These are phyloP conservation scores for Pristionchus fissidentatus DNA, from an alignment of 2,888 invertebrate species.

Conservation along the genomic window DNA sequence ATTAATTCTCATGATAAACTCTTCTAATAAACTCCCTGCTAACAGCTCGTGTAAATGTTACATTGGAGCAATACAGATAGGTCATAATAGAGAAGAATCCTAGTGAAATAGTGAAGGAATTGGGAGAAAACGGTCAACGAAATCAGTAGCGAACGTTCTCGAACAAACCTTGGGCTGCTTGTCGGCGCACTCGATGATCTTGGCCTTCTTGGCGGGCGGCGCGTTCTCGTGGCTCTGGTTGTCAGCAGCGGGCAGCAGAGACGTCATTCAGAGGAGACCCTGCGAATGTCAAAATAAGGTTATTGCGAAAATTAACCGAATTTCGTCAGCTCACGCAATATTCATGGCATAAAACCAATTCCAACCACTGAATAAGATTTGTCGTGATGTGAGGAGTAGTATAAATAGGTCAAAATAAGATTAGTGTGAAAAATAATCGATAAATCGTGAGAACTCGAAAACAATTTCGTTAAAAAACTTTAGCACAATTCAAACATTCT, in stretches of 20 bases:
- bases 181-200: constrained; percentile 49
- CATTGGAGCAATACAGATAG: no score
- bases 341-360: not conserved
- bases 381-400: not conserved
- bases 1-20: no score
- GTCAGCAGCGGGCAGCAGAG: not conserved
- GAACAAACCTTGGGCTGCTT: constrained; percentile 44
- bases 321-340: constrained; percentile 17
- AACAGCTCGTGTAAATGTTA: no score
- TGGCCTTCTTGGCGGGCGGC: constrained; percentile 52
- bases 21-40: no score
- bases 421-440: not conserved
- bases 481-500: not conserved
- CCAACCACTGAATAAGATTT: no score
- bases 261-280: constrained; percentile 43
- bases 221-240: constrained; percentile 43
- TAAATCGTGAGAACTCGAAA: not conserved
- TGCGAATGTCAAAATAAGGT: not conserved
- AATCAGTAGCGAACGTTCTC: not conserved
- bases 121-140: not conserved
- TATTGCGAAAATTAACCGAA: not conserved
- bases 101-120: not conserved
- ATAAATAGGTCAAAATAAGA: not conserved
- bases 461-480: constrained; percentile 3
- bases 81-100: not conserved